These are phyloP conservation scores for Psix sp. DNA, from an alignment of 1,140 invertebrate species.

Conservation along the genomic window DNA sequence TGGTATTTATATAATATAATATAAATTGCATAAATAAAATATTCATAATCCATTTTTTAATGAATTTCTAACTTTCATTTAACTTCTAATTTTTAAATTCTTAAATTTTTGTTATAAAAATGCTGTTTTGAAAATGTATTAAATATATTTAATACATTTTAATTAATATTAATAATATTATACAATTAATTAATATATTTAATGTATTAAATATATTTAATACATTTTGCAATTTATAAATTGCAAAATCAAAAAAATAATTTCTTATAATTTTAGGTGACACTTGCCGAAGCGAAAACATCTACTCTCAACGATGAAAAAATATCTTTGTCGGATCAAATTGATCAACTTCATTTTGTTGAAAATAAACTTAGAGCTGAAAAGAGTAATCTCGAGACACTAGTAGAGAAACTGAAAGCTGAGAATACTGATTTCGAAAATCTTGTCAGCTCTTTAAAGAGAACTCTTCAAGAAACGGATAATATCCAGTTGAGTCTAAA, in stretches of 20 bases:
- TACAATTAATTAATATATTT: too few relatives aligned
- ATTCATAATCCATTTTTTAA: too few relatives aligned
- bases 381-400: not conserved
- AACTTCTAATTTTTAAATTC: too few relatives aligned
- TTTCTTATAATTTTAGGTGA: conserved; percentile 11
- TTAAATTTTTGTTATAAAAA: too few relatives aligned
- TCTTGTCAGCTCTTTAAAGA: not conserved
- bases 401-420: not conserved
- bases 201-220: too few relatives aligned
- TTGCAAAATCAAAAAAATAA: too few relatives aligned
- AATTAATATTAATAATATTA: too few relatives aligned
- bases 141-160: too few relatives aligned
- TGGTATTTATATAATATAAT: conserved; percentile 4
- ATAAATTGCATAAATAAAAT: not conserved
- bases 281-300: not conserved
- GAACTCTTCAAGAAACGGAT: conserved; percentile 7
- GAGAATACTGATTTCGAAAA: conserved; percentile 5
- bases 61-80: not conserved
- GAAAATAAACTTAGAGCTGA: conserved; percentile 6
- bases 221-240: too few relatives aligned
- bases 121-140: too few relatives aligned
- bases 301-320: not conserved
- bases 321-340: not conserved
- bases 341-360: not conserved
- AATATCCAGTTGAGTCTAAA: not conserved